Base-by-base conservation (phyloP, 1,140 invertebrate species). In the Grapholita molesta region DNA sequence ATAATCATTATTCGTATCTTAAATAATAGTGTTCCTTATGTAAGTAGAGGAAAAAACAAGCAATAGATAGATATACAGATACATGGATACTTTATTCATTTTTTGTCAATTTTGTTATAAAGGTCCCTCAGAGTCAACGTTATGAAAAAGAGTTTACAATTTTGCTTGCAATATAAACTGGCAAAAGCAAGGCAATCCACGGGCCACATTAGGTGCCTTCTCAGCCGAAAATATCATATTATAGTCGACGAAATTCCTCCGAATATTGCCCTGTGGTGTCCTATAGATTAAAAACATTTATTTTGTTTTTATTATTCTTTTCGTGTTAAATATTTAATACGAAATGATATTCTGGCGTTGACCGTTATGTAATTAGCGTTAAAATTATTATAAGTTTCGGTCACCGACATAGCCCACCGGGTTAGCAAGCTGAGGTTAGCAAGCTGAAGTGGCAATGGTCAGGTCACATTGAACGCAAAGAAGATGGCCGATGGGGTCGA, bases 261-360 rank as follows among this genome's bases (percentile, higher is more conserved):
- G 77, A 82, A 82, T 77, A 80, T 84, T 82, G 78, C 79, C 77
- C 78, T 72, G 79, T 68, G 79, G 77, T 79, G 78, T 78, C 70
- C 79, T 75, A 80, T 83, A 71, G 77, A 73, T 75, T 71, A 65
- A 68, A 61, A 57, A 12, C 15, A 64, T 64, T 64, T 15, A 4
- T 75, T 75, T 71, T 65, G 70, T 78, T 73, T 70, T 65, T 67
- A n/a, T n/a, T n/a, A n/a, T 66, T 67, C 67, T 15, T 74, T 74
- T 71, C 24, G 48, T 7, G 30, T 61, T 48, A 48, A 48, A 48
- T 30, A 55, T 55, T n/a, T n/a, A n/a, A n/a, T n/a, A n/a, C n/a
- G n/a, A n/a, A n/a, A n/a, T n/a, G n/a, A n/a, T n/a, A n/a, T n/a
- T n/a, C n/a, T n/a, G n/a, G n/a, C n/a, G n/a, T n/a, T n/a, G n/a